Evolutionary conservation across 2,113 vertebrate genomes (phyloP).

Genomic region (Dromas ardeola): DNA sequence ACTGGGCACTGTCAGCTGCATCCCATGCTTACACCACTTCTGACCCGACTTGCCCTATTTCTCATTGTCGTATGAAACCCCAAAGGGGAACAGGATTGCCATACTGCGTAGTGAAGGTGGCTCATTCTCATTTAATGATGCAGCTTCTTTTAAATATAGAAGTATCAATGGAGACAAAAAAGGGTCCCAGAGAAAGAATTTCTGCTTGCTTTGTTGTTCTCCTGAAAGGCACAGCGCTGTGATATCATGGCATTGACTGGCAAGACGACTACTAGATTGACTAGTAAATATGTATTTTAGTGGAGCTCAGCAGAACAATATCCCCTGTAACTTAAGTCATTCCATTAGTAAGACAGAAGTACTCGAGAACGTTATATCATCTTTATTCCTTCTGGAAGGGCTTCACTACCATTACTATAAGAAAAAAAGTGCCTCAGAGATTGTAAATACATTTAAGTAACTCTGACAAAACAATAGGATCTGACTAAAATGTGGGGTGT

Average conservation of each 20-base stretch:
- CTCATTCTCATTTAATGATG: constrained; percentile 10
- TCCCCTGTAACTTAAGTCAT: constrained; percentile 62
- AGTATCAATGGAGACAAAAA: constrained; percentile 1
- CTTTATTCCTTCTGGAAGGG: constrained; percentile 52
- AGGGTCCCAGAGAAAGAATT: neutral
- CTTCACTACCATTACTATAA: constrained; percentile 63
- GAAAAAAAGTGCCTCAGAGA: neutral
- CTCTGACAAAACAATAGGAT: constrained; percentile 49
- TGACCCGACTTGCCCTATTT: neutral
- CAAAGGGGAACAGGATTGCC: neutral
- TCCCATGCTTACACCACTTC: neutral
- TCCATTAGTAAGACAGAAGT: constrained; percentile 67
- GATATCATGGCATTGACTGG: constrained; percentile 33
- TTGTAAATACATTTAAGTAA: constrained; percentile 60
- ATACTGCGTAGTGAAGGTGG: neutral
- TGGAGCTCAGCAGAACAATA: constrained; percentile 37
- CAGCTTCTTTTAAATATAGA: constrained; percentile 40
- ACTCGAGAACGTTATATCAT: constrained; percentile 45
- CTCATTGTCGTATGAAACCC: neutral
- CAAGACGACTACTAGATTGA: constrained; percentile 32
- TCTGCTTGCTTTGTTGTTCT: constrained; percentile 42
- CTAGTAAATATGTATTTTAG: constrained; percentile 65
- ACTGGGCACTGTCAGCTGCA: neutral
- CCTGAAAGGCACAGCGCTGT: neutral
- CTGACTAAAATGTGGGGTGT: constrained; percentile 49